These are phyloP conservation scores for Phrixothrix hirtus DNA, from an alignment of 2,888 invertebrate species.

Conservation along the genomic window DNA sequence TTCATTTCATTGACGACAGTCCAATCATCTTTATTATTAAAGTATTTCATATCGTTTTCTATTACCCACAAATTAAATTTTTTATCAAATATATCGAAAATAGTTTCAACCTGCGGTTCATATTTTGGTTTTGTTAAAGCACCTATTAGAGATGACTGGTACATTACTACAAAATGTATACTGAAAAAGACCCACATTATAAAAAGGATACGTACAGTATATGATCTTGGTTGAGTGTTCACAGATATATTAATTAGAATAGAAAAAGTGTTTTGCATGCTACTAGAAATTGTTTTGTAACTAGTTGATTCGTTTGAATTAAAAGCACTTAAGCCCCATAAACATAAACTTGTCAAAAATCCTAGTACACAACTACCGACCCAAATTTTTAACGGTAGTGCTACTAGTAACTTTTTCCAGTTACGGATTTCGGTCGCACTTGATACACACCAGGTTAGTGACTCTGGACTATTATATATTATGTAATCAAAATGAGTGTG, in stretches of 20 bases:
- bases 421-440: slow-evolving; percentile 39
- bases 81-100: slow-evolving; percentile 38
- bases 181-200: slow-evolving; percentile 38
- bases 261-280: slow-evolving; percentile 32
- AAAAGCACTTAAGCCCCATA: slow-evolving; percentile 18
- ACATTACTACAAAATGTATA: slow-evolving; percentile 38
- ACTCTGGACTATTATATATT: slow-evolving; percentile 45
- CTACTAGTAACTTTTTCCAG: slow-evolving; percentile 35
- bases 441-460: slow-evolving; percentile 47
- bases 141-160: slow-evolving; percentile 41
- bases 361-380: slow-evolving; percentile 19
- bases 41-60: slow-evolving; percentile 34
- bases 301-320: slow-evolving; percentile 12
- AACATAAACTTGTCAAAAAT: slow-evolving; percentile 8
- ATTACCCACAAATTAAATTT: slow-evolving; percentile 38
- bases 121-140: slow-evolving; percentile 38
- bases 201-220: slow-evolving; percentile 34
- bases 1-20: slow-evolving; percentile 10
- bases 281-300: slow-evolving; percentile 20
- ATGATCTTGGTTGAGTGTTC: slow-evolving; percentile 36
- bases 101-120: slow-evolving; percentile 37
- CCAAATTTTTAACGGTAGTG: slow-evolving; percentile 27
- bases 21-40: slow-evolving; percentile 23
- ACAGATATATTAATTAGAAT: slow-evolving; percentile 35
- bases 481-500: slow-evolving; percentile 44